phyloP scores from a whole-genome alignment of 92 coral and sea anemone species.

The Isaurus tuberculatus region DNA sequence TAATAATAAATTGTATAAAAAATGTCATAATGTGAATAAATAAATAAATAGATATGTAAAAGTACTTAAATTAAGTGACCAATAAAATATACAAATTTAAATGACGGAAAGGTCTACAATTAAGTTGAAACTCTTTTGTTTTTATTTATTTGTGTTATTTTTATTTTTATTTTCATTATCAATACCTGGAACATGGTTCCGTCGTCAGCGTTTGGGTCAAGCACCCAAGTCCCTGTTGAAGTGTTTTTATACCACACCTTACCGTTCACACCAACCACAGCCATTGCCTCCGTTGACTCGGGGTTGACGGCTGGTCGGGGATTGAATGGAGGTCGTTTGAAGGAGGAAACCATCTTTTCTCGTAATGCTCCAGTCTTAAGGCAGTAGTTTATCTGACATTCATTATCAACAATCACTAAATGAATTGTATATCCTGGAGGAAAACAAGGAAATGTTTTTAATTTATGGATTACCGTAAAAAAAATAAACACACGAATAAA shows the following conservation, averaged over 20 bases:
- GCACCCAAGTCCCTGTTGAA: slow-evolving; percentile 64
- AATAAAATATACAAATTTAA: too few relatives aligned
- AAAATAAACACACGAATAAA: too few relatives aligned
- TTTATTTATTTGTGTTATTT: background rate
- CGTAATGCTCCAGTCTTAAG: slow-evolving; percentile 68
- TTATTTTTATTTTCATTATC: background rate
- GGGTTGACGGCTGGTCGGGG: slow-evolving; percentile 73
- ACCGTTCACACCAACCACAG: slow-evolving; percentile 75
- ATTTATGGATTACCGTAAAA: too few relatives aligned
- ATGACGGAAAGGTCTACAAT: too few relatives aligned
- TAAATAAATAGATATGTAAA: too few relatives aligned
- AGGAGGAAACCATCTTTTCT: slow-evolving; percentile 51
- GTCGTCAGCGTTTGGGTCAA: slow-evolving; percentile 51
- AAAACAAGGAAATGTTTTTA: background rate
- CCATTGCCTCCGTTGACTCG: slow-evolving; percentile 66
- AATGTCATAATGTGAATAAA: too few relatives aligned
- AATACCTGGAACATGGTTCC: slow-evolving; percentile 31
- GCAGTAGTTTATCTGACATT: slow-evolving; percentile 87
- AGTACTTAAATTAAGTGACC: too few relatives aligned
- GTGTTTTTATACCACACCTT: slow-evolving; percentile 71
- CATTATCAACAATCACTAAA: slow-evolving; percentile 81
- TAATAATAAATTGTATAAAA: too few relatives aligned
- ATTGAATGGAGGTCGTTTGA: slow-evolving; percentile 81
- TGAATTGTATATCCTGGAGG: slow-evolving; percentile 73
- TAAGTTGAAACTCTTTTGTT: too few relatives aligned